A percentile compares a stretch with the other conserved stretches of the same genome.
These are phyloP conservation scores for Cryptocephalus moraei DNA, from an alignment of 2,888 invertebrate genomes.

Conservation along the genomic window DNA sequence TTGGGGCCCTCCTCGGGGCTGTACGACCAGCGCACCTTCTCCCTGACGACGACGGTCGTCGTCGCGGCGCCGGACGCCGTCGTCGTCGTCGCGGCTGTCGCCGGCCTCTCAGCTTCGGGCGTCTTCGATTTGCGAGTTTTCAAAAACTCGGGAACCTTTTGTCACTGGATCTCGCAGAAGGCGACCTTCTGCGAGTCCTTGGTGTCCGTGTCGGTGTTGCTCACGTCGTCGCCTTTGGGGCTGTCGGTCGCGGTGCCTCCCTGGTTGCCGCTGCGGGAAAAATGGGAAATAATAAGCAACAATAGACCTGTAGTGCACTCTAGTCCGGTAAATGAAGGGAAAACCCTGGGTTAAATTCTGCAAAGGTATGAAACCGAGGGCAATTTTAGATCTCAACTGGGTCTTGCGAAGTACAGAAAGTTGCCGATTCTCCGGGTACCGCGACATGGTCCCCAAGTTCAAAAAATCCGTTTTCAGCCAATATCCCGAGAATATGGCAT, in stretches of 20 bases:
- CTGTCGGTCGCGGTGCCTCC: constrained; percentile 49
- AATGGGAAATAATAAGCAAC: constrained; percentile 13
- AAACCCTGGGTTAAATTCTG: no score
- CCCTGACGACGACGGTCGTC: constrained; percentile 23
- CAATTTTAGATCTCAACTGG: no score
- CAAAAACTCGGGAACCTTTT: constrained; percentile 48
- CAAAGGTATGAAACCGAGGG: no score
- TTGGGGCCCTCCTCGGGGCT: constrained; percentile 39
- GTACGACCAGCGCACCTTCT: constrained; percentile 37
- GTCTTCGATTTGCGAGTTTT: constrained; percentile 41
- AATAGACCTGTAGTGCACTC: no score
- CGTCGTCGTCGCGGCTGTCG: constrained; percentile 37
- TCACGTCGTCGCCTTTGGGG: constrained; percentile 28
- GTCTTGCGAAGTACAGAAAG: no score
- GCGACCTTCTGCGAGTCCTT: constrained; percentile 59
- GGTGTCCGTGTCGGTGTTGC: constrained; percentile 38
- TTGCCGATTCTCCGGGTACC: no score
- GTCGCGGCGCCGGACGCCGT: constrained; percentile 36
- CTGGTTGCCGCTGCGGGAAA: constrained; percentile 43
- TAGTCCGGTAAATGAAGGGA: no score
- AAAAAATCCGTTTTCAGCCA: no score
- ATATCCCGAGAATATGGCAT: no score
- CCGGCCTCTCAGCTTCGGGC: constrained; percentile 32
- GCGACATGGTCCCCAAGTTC: no score
- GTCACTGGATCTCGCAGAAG: constrained; percentile 70